Base-by-base conservation (phyloP, 2,113 vertebrate genomes). In the Chamaetylas fuelleborni region DNA sequence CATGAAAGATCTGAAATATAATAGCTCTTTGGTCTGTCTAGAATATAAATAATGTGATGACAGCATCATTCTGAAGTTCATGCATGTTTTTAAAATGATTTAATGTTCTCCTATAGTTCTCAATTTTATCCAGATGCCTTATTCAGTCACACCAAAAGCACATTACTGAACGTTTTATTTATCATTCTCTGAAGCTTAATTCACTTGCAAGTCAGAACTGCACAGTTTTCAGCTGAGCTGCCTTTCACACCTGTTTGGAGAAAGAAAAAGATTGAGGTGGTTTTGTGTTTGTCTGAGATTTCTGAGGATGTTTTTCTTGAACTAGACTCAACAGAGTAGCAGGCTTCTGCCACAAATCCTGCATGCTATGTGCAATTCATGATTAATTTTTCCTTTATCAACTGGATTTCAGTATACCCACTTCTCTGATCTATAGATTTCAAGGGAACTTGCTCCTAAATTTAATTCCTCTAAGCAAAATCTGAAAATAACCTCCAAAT, bases 1-100 rank as follows among this genome's bases (percentile, higher is more conserved):
- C n/a, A 19, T 70, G 42, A 74, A 94, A 89, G 54, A 72, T 34
- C 85, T 85, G 88, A 94, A 91, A 86, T 88, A 88, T 83, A 86
- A 70, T 51, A 25, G 81, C 56, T 69, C 86, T 95, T 94, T 36
- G 70, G 26, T 76, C 69, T 79, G 62, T 88, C 64, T 71, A 16
- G 58, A 90, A 85, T 87, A 85, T 83, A 81, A 96, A 94, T 86
- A 74, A 64, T 64, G 72, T 60, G 61, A n/a, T 84, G 56, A 93
- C 93, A 96, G 80, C 60, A 81, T 91, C 79, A 38, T 92, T 92
- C 48, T 62, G 89, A 97, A 76, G 71, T 88, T 95, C 81, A 80
- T 81, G 84, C 70, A 82, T 82, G 71, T 88, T 91, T 88, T 82
- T 81, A 88, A 94, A 85, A 36, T 93, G 58, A 92, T 95, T 93